Base-by-base conservation (phyloP, 2,797 vertebrate species). In the Lerista edwardsae region DNA sequence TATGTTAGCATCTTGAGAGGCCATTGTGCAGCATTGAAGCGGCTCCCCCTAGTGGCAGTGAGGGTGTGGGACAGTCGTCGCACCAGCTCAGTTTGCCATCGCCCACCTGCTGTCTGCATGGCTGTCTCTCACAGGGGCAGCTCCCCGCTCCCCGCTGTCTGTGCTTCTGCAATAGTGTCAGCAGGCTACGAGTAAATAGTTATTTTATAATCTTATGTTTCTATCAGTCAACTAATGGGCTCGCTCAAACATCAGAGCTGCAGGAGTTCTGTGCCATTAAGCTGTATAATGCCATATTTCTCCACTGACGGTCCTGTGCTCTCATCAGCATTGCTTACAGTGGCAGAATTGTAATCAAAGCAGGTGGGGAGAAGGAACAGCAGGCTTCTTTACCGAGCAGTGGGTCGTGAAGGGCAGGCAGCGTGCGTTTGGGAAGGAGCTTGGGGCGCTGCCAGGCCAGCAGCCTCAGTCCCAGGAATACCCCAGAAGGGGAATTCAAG, bases 251-350 rank as follows among this genome's bases (percentile, higher is more conserved):
- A 36, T 61, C 74, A 47, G 57, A 62, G 73, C 86, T 77, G 78
- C 86, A 77, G 82, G 86, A 84, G 86, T 87, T 87, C 86, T 84
- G 78, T 80, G 59, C 82, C 86, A 87, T 87, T 87, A 87, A 87
- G 82, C 73, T 84, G 86, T 80, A 80, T 81, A 84, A 87, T 87
- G 82, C 86, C 86, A 87, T 87, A 77, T 84, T 84, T 87, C 82
- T 84, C 79, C 65, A 74, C 73, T 84, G 86, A 87, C 82, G 73
- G 73, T 44, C 82, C 82, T 64, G 59, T 55, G 59, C 67, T 80
- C 74, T 84, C 82, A 72, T 87, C 86, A 59, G 82, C 77, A 76
- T 67, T 65, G 82, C 78, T 87, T 87, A 87, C 78, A 84, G 73
- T 47, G 67, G 44, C 73, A 77, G 72, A 81, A 76, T 67, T 21